These are phyloP conservation scores for Hozukius guyotensis DNA, from an alignment of 2,797 vertebrate genomes.

Conservation along the genomic window DNA sequence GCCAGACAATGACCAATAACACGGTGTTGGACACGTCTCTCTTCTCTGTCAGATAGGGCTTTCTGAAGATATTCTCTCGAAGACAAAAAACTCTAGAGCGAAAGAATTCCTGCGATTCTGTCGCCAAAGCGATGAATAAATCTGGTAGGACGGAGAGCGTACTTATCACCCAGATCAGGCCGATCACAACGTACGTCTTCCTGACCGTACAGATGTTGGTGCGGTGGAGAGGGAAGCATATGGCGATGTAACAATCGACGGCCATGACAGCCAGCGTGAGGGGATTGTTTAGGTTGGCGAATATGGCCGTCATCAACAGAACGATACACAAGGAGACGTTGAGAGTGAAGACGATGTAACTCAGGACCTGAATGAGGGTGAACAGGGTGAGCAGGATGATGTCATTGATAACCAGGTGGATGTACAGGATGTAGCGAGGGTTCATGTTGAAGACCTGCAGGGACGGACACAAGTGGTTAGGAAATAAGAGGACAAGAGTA, in stretches of 20 bases:
- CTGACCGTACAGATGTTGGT: slow-evolving; percentile 68
- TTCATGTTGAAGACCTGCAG: slow-evolving; percentile 54
- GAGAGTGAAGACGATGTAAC: slow-evolving; percentile 54
- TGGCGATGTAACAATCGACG: slow-evolving; percentile 71
- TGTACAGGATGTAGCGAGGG: slow-evolving; percentile 76
- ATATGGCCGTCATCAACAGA: slow-evolving; percentile 41
- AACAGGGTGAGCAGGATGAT: slow-evolving; percentile 68
- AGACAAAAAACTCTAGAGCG: slow-evolving; percentile 53
- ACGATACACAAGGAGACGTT: slow-evolving; percentile 60
- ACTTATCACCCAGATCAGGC: slow-evolving; percentile 60
- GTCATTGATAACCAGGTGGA: slow-evolving; percentile 76
- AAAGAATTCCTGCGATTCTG: slow-evolving; percentile 55
- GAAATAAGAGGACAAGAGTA: too few species aligned
- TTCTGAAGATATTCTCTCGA: slow-evolving; percentile 37
- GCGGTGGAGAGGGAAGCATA: slow-evolving; percentile 75
- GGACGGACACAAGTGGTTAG: neutral
- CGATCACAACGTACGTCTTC: slow-evolving; percentile 54
- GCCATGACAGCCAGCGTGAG: slow-evolving; percentile 75
- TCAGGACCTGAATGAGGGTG: slow-evolving; percentile 58
- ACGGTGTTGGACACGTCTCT: slow-evolving; percentile 22
- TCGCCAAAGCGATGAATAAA: slow-evolving; percentile 43
- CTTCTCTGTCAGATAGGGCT: slow-evolving; percentile 35
- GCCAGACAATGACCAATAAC: slow-evolving; percentile 63
- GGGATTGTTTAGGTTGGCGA: slow-evolving; percentile 55
- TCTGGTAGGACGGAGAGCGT: slow-evolving; percentile 50